Conservation (phyloP, 2,888 invertebrate genomes). For the Parnassius mnemosyne region DNA sequence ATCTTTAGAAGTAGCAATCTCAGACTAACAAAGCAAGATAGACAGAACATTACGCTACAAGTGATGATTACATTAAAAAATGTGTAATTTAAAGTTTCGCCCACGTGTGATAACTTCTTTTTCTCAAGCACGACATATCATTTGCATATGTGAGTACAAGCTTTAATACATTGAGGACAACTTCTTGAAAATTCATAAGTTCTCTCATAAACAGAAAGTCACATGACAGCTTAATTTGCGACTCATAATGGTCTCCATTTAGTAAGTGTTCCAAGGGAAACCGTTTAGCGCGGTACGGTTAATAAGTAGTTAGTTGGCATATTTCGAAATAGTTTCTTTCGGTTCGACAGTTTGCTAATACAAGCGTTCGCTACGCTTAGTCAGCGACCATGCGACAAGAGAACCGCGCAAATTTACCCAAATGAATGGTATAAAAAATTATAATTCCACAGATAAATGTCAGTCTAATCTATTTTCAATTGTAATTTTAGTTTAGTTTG, state of each 20-base stretch:
- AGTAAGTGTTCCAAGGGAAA: constrained; percentile 32
- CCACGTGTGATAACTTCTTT: too few species aligned
- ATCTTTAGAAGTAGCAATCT: too few species aligned
- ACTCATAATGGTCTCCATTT: constrained; percentile 27
- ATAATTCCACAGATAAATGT: too few species aligned
- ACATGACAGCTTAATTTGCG: constrained; percentile 23
- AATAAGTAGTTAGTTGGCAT: constrained; percentile 52
- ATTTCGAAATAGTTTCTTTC: constrained; percentile 62
- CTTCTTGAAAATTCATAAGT: constrained; percentile 12
- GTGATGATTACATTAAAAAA: too few species aligned
- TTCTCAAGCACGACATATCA: too few species aligned
- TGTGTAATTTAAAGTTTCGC: too few species aligned
- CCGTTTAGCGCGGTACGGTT: constrained; percentile 34
- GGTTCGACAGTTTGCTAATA: constrained; percentile 50
- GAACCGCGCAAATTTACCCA: constrained; percentile 21
- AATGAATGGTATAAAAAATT: too few species aligned
- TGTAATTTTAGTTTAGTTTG: too few species aligned
- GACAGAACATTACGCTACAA: too few species aligned
- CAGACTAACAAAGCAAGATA: too few species aligned
- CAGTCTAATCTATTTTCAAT: too few species aligned
- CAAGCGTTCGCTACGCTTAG: constrained; percentile 30
- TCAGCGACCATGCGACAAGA: constrained; percentile 26
- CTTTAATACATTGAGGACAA: constrained; percentile 1
- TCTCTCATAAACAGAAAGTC: constrained; percentile 11
- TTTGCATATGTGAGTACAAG: too few species aligned